Percentiles rank a stretch among this genome's conserved stretches.
These are phyloP conservation scores for Boloria selene DNA, from an alignment of 2,888 invertebrate genomes.

Conservation along the genomic window DNA sequence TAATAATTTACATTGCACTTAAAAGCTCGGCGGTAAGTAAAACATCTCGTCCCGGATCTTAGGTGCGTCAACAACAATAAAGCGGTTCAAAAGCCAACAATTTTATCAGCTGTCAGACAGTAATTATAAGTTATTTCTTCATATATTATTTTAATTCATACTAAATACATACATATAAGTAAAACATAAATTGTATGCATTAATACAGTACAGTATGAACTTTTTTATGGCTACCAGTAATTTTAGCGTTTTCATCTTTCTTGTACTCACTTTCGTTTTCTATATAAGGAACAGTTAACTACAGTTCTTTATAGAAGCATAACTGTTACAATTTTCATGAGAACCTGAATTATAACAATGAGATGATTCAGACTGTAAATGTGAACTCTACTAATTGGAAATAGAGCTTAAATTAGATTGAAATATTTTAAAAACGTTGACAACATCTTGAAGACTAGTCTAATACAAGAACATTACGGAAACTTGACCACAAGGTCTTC, in stretches of 20 bases:
- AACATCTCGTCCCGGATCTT: conserved; percentile 16
- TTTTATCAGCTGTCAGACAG: no score
- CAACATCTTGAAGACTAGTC: conserved; percentile 46
- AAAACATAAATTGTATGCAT: no score
- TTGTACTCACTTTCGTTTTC: conserved; percentile 2
- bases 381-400: conserved; percentile 4
- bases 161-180: no score
- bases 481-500: conserved; percentile 75
- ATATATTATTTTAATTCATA: no score
- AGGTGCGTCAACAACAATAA: background rate
- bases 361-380: background rate
- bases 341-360: conserved; percentile 4
- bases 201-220: no score
- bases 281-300: conserved; percentile 16
- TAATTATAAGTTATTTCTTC: no score
- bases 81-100: no score
- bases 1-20: background rate
- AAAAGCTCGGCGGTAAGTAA: background rate
- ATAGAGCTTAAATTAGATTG: conserved; percentile 27
- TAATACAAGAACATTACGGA: conserved; percentile 65
- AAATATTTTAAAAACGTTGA: conserved; percentile 24
- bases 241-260: background rate
- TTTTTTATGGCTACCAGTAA: background rate
- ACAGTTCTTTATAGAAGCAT: background rate
- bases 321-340: conserved; percentile 19